Conservation (phyloP, 2,797 vertebrate species). For the Chrysocyon brachyurus region DNA sequence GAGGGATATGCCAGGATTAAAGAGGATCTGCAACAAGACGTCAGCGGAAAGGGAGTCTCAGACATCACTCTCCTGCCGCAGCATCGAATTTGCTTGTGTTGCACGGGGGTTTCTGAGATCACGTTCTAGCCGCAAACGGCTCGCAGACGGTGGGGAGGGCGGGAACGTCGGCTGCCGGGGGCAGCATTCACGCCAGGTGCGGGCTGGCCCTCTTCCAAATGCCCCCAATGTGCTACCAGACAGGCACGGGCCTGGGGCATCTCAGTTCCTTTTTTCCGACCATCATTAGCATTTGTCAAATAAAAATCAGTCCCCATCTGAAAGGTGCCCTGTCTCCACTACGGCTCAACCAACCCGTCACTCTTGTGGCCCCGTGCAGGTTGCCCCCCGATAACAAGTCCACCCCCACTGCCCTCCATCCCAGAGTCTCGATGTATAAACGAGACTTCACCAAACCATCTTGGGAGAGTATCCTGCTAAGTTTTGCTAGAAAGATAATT, state of each 20-base stretch:
- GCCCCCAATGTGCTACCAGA: constrained; percentile 68
- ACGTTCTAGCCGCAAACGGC: no score
- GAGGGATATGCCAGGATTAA: neutral
- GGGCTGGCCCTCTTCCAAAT: neutral
- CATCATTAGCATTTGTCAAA: constrained; percentile 75
- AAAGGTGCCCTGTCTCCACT: constrained; percentile 68
- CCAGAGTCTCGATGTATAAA: constrained; percentile 36
- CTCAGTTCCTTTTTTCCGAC: constrained; percentile 47
- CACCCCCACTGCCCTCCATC: constrained; percentile 28
- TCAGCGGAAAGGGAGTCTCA: neutral
- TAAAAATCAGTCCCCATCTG: constrained; percentile 71
- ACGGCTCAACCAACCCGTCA: constrained; percentile 64
- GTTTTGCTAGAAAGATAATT: neutral
- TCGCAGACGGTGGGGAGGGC: no score
- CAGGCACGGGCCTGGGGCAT: constrained; percentile 39
- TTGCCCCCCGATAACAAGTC: constrained; percentile 52
- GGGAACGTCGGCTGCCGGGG: no score
- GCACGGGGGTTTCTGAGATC: no score
- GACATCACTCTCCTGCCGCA: neutral
- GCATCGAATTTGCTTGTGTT: no score
- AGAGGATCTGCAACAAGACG: neutral
- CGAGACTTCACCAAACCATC: constrained; percentile 19
- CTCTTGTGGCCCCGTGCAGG: neutral
- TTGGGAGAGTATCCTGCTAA: neutral
- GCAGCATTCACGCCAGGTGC: constrained; percentile 35